Base-by-base conservation (phyloP, 2,888 invertebrate genomes). In the Apotomis turbidana region DNA sequence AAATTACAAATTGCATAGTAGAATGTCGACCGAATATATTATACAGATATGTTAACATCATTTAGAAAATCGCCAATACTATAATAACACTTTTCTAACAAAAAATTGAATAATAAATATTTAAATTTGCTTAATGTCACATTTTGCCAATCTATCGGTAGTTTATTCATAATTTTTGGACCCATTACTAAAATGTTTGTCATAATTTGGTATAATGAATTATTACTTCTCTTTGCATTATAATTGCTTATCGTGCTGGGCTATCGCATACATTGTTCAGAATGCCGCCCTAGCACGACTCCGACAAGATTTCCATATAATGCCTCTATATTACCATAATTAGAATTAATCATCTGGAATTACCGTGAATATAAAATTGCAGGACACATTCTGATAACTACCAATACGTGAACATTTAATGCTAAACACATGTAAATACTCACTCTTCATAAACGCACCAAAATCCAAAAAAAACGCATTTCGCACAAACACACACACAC, bases 401-500 rank as follows among this genome's bases (percentile, higher is more conserved):
- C 1, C 5, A 41, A 41, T 41, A 54, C 12, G 15, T 15, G 12
- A 44, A 10, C n/a, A 27, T 55, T 15, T 51, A 6, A 27, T 27
- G 6, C 1, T 13, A 8, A 6, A 4, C 4, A 3, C 3, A 44
- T 44, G 3, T n/a, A n/a, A 41, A 13, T 27, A 71, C 70, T 71
- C 55, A 71, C 71, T 55, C 59, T 55, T 55, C 60, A 66, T 49
- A 62, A 58, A 61, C 74, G 74, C 74, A 63, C 58, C 74, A 70
- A 75, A 58, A 58, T 71, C 55, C 74, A 63, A 44, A 61, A 41
- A 77, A 76, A 73, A 70, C 72, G 63, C 71, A 74, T 75, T 76
- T 70, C 71, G 54, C 66, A 67, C 70, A 76, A 76, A 74, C 27
- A 76, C 27, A 76, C 74, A 72, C 75, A 71, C 78, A 77, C 76